A percentile compares a stretch with the other conserved stretches of the same genome.
Evolutionary conservation across 2,113 vertebrate species (phyloP).

Genomic region (Percina caprodes): DNA sequence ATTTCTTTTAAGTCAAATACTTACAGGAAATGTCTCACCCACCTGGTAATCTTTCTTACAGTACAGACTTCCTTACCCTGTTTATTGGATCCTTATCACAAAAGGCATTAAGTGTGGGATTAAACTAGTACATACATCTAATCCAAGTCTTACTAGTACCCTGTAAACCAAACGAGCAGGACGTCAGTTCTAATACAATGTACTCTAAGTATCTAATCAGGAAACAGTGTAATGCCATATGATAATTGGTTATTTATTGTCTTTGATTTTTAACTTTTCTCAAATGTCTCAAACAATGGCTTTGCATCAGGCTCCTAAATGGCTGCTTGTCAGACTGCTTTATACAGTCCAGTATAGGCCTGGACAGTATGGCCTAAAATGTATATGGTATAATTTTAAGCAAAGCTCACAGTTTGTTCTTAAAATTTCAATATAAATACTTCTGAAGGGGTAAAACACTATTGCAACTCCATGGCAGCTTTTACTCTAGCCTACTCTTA

Average conservation of each 20-base stretch:
- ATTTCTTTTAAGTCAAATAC: neutral
- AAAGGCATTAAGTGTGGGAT: neutral
- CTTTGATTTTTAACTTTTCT: neutral
- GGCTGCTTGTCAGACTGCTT: neutral
- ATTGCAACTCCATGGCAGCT: too few relatives aligned
- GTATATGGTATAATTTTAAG: too few relatives aligned
- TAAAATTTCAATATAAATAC: too few relatives aligned
- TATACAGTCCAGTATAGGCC: neutral
- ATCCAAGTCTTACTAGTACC: neutral
- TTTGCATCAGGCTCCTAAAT: neutral
- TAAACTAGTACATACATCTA: neutral
- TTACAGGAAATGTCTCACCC: neutral
- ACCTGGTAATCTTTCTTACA: neutral
- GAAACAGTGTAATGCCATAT: neutral
- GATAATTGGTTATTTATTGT: neutral
- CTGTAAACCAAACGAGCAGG: neutral
- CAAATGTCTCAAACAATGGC: neutral
- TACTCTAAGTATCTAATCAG: neutral
- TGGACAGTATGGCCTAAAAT: too few relatives aligned
- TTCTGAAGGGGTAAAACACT: too few relatives aligned
- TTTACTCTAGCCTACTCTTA: too few relatives aligned
- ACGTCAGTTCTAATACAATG: neutral
- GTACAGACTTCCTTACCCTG: neutral
- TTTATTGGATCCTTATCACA: neutral
- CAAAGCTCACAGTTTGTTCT: too few relatives aligned